Percentiles rank a stretch among this genome's conserved stretches.
Conservation (phyloP, 2,888 invertebrate species). For the Rotaria sp. region DNA sequence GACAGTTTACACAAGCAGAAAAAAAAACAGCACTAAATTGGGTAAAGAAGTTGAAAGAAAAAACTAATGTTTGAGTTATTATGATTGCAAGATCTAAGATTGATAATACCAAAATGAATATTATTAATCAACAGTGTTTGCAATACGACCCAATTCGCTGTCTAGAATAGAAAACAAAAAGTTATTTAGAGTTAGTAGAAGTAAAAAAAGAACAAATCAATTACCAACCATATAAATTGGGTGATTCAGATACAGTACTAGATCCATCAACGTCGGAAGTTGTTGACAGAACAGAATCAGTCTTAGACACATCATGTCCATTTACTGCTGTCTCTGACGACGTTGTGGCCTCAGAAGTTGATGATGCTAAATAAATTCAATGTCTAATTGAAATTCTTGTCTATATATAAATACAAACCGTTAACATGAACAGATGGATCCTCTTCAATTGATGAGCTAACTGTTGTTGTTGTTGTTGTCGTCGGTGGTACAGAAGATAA, state of each 20-base stretch:
- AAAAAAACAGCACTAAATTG: too few relatives aligned
- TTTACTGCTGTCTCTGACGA: not conserved
- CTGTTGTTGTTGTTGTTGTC: not conserved
- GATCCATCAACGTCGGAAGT: not conserved
- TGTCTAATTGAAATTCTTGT: not conserved
- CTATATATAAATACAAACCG: not conserved
- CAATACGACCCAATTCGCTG: conserved; percentile 15
- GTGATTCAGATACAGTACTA: not conserved
- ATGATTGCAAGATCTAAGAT: too few relatives aligned
- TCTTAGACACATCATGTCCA: not conserved
- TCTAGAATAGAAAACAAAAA: not conserved
- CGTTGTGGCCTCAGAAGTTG: not conserved
- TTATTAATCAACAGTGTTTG: not conserved
- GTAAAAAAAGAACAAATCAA: not conserved
- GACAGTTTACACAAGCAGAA: too few relatives aligned
- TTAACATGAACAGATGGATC: not conserved
- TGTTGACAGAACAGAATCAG: not conserved
- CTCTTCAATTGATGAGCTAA: not conserved
- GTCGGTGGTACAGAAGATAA: not conserved
- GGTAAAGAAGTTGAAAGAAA: not conserved
- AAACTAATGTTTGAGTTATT: not conserved
- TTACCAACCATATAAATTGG: not conserved
- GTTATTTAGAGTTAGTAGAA: not conserved
- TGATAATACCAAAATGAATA: not conserved
- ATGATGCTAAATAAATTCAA: too few relatives aligned